A percentile compares a stretch with the other conserved stretches of the same genome.
Conservation (phyloP, 1,140 invertebrate species). For the Procambarus clarkii region DNA sequence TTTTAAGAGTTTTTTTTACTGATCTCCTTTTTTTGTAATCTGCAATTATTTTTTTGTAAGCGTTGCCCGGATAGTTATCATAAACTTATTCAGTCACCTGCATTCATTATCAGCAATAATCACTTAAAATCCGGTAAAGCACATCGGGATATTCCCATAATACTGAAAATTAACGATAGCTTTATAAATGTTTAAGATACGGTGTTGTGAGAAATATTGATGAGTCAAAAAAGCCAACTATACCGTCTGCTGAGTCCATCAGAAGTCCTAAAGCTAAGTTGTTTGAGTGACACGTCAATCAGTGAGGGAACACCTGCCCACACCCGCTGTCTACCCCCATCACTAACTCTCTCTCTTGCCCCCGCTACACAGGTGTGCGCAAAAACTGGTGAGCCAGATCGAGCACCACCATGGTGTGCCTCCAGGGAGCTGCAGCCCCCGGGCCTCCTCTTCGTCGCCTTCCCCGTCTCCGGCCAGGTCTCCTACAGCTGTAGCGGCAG, state of each 20-base stretch:
- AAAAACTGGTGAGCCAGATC: slow-evolving; percentile 61
- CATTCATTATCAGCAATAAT: neutral
- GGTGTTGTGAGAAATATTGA: too few species aligned
- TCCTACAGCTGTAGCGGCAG: neutral
- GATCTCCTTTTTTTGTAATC: neutral
- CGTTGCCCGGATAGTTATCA: neutral
- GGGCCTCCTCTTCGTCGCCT: neutral
- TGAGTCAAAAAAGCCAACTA: too few species aligned
- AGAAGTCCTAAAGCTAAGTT: too few species aligned
- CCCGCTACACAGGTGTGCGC: slow-evolving; percentile 47
- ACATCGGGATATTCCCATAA: neutral
- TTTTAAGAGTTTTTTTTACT: neutral
- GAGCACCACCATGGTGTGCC: slow-evolving; percentile 57
- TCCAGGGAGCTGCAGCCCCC: slow-evolving; percentile 32
- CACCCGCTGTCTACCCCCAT: neutral
- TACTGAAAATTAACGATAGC: neutral
- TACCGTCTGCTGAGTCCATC: too few species aligned
- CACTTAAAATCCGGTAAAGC: neutral
- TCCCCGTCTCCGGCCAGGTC: slow-evolving; percentile 36
- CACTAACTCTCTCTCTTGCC: neutral
- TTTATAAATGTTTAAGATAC: neutral
- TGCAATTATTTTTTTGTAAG: neutral
- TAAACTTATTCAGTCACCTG: neutral
- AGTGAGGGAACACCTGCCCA: neutral
- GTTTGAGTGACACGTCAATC: neutral